These are phyloP conservation scores for Potamarius usumacintae DNA, from an alignment of 2,113 vertebrate genomes.

Conservation along the genomic window DNA sequence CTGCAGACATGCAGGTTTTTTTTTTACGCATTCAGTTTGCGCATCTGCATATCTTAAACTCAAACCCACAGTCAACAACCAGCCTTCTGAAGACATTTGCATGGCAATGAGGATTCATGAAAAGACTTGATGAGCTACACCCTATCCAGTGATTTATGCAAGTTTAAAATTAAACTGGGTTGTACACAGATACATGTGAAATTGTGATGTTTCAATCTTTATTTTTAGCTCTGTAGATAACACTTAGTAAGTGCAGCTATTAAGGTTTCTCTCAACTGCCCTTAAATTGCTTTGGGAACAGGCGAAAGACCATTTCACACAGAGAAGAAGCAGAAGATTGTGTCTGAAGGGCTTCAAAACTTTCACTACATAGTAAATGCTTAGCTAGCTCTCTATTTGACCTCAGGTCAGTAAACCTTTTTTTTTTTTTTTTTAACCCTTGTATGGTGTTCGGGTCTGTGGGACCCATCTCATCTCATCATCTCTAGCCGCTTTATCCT, in stretches of 20 bases:
- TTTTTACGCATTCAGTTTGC: background rate
- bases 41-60: background rate
- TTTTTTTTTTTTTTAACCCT: background rate
- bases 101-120: background rate
- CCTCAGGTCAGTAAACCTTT: background rate
- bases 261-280: background rate
- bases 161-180: background rate
- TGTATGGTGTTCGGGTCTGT: no score
- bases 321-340: background rate
- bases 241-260: background rate
- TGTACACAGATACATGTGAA: background rate
- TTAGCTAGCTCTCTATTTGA: background rate
- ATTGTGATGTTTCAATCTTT: background rate
- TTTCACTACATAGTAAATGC: background rate
- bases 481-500: no score
- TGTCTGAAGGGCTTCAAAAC: background rate
- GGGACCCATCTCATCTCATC: no score
- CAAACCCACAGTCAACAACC: background rate
- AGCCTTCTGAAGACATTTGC: background rate
- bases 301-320: background rate
- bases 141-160: background rate
- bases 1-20: background rate
- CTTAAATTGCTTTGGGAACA: background rate
- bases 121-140: background rate
- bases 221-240: background rate